These are phyloP conservation scores for Drosophila austrosaltans DNA, from an alignment of 2,888 invertebrate genomes.

Conservation along the genomic window DNA sequence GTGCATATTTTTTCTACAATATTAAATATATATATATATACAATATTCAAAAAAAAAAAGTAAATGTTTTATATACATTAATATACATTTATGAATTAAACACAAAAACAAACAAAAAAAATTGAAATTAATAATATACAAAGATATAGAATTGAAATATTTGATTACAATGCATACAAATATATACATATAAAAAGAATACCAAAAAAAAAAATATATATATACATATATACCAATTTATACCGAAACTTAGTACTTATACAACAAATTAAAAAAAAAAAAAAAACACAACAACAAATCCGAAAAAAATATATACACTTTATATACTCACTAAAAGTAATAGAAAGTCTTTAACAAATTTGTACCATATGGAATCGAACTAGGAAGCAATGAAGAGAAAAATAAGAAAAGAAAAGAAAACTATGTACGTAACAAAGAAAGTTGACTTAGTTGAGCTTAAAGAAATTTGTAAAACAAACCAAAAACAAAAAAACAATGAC, in stretches of 20 bases:
- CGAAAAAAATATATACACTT: no score
- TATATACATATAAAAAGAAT: background rate
- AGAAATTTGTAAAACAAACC: conserved; percentile 10
- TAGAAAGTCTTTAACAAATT: conserved; percentile 5
- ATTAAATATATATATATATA: conserved; percentile 28
- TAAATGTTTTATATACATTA: conserved; percentile 17
- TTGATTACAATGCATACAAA: background rate
- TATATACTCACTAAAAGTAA: background rate
- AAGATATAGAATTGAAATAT: conserved; percentile 14
- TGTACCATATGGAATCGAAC: conserved; percentile 8
- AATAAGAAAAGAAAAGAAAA: no score
- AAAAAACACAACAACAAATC: no score
- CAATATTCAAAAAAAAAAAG: background rate
- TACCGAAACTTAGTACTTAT: conserved; percentile 10
- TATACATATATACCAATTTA: conserved; percentile 17
- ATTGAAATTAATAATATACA: background rate
- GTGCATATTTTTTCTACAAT: conserved; percentile 45
- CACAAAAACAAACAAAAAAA: background rate
- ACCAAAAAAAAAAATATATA: conserved; percentile 21
- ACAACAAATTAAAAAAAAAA: background rate
- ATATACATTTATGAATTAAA: conserved; percentile 4
- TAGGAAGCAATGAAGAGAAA: conserved; percentile 10
- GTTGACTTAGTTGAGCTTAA: conserved; percentile 17
- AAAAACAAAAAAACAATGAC: conserved; percentile 19
- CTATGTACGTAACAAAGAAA: conserved; percentile 8